A percentile compares a stretch with the other conserved stretches of the same genome.
These are phyloP conservation scores for Opisthograptis luteolata DNA, from an alignment of 2,888 invertebrate genomes.

Conservation along the genomic window DNA sequence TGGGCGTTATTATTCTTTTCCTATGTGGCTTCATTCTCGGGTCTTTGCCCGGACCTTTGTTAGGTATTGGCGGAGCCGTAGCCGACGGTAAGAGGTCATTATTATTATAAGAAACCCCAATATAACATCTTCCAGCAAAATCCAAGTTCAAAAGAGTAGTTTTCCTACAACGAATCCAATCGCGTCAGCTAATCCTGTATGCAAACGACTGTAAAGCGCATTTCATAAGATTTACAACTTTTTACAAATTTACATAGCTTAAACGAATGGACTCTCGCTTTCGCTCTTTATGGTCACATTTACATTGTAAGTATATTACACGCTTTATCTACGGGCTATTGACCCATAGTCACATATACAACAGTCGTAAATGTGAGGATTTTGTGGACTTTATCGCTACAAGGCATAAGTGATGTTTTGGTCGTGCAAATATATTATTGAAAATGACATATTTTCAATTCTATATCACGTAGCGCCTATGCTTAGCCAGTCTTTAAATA, in stretches of 20 bases:
- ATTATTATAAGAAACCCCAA: no score
- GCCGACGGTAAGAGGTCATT: no score
- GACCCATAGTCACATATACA: neutral
- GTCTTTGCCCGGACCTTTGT: no score
- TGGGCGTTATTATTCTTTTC: no score
- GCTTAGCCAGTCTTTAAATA: no score
- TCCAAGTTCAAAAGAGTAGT: neutral
- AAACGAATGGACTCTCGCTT: constrained; percentile 50
- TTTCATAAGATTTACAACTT: constrained; percentile 27
- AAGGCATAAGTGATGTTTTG: no score
- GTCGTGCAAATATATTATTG: no score
- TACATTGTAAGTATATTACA: constrained; percentile 45
- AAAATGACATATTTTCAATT: no score
- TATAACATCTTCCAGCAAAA: neutral
- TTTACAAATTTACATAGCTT: constrained; percentile 32
- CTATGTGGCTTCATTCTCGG: no score
- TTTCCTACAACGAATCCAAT: no score
- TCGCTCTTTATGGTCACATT: constrained; percentile 52
- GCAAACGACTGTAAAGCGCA: constrained; percentile 1
- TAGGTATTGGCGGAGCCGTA: no score
- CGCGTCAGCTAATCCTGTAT: neutral
- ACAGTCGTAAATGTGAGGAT: neutral
- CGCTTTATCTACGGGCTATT: constrained; percentile 34
- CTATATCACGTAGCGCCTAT: no score
- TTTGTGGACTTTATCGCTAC: neutral